These are phyloP conservation scores for Protophormia terraenovae DNA, from an alignment of 2,888 invertebrate genomes.

Conservation along the genomic window DNA sequence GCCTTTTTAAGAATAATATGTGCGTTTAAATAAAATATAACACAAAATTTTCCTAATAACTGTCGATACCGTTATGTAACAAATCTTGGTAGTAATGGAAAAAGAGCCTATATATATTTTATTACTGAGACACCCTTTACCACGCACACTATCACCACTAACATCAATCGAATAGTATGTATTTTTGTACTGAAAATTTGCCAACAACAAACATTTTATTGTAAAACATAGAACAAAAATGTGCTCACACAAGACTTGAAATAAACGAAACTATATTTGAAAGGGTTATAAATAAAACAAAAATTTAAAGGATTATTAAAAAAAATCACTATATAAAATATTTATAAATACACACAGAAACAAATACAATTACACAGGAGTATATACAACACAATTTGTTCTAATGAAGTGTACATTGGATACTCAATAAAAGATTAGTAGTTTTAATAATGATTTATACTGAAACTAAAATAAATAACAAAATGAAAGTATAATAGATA, in stretches of 20 bases:
- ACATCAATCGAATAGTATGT: slow-evolving; percentile 17
- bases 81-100: no score
- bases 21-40: no score
- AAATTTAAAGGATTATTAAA: slow-evolving; percentile 48
- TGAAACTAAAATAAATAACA: background rate
- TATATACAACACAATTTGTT: slow-evolving; percentile 29
- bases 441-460: background rate
- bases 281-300: slow-evolving; percentile 44
- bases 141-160: background rate
- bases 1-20: no score
- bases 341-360: slow-evolving; percentile 32
- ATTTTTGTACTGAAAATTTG: slow-evolving; percentile 46
- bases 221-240: slow-evolving; percentile 50
- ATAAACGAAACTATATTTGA: slow-evolving; percentile 28
- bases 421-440: slow-evolving; percentile 34
- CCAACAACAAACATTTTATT: slow-evolving; percentile 65
- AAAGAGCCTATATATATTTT: no score
- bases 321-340: slow-evolving; percentile 39
- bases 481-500: background rate
- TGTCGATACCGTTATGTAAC: no score
- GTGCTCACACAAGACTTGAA: slow-evolving; percentile 16
- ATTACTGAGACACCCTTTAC: no score
- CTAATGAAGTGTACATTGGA: slow-evolving; percentile 50
- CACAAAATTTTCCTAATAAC: no score
- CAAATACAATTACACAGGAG: background rate